Evolutionary conservation across 2,113 vertebrate genomes (phyloP).

Genomic region (Rhinopithecus roxellana): DNA sequence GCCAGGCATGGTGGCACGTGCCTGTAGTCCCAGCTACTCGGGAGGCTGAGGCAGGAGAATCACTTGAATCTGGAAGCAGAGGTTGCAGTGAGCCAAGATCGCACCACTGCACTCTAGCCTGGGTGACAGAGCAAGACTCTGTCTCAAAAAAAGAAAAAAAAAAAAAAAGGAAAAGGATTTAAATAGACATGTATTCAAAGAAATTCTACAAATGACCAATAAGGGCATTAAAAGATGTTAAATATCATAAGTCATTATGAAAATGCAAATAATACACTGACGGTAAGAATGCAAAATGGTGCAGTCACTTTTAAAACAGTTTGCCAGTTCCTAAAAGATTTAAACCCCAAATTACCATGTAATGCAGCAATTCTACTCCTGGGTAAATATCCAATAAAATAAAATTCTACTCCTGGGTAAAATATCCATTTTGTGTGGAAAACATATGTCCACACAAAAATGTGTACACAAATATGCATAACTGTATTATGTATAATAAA

Average conservation of each 20-base stretch:
- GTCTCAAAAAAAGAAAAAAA: no score
- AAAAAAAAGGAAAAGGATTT: not conserved
- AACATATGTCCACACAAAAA: not conserved
- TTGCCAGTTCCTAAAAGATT: not conserved
- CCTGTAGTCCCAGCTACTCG: no score
- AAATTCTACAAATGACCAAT: not conserved
- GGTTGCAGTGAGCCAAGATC: no score
- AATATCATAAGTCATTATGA: not conserved
- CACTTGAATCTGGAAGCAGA: no score
- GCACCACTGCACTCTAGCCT: no score
- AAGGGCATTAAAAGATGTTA: not conserved
- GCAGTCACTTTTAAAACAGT: not conserved
- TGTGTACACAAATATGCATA: not conserved
- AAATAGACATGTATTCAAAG: not conserved
- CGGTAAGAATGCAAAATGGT: not conserved
- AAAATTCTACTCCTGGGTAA: no score
- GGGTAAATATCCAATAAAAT: not conserved
- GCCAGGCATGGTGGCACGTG: no score
- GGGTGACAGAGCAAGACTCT: fast-evolving
- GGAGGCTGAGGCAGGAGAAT: no score
- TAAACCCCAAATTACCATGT: not conserved
- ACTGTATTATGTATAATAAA: not conserved
- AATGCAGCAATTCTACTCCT: not conserved
- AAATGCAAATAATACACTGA: not conserved
- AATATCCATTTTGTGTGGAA: no score